Conservation (phyloP, 2,888 invertebrate species). For the Drosophila meridionalis region DNA sequence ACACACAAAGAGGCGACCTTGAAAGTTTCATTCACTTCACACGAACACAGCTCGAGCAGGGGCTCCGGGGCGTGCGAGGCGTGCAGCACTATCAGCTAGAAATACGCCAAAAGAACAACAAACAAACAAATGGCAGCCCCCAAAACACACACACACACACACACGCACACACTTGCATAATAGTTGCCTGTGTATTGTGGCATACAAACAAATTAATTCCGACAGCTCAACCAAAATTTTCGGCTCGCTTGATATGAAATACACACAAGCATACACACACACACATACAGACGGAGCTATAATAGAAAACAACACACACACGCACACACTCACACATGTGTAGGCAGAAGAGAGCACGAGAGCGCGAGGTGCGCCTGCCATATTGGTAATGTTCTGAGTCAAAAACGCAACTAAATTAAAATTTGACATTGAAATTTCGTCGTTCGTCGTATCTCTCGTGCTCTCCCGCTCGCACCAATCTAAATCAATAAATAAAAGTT, state of each 20-base stretch:
- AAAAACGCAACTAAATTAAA: conserved; percentile 74
- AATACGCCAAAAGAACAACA: conserved; percentile 67
- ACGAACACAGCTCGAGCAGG: conserved; percentile 32
- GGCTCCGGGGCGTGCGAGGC: neutral
- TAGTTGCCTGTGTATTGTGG: conserved; percentile 12
- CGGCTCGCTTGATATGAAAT: conserved; percentile 58
- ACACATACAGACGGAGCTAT: neutral
- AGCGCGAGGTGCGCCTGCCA: conserved; percentile 41
- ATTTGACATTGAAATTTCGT: conserved; percentile 80
- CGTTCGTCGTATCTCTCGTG: conserved; percentile 18
- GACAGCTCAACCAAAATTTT: conserved; percentile 60
- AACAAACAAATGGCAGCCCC: conserved; percentile 64
- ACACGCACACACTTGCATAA: conserved; percentile 23
- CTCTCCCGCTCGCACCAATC: conserved; percentile 54
- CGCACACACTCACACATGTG: neutral
- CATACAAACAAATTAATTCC: conserved; percentile 63
- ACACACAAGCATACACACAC: conserved; percentile 17
- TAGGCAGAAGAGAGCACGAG: conserved; percentile 10
- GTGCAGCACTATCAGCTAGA: conserved; percentile 73
- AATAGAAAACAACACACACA: conserved; percentile 9
- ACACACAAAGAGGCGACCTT: conserved; percentile 66
- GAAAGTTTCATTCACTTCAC: conserved; percentile 82
- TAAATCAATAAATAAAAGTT: conserved; percentile 69
- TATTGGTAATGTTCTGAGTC: conserved; percentile 79
- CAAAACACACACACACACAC: conserved; percentile 34